Percentiles rank a stretch among this genome's conserved stretches.
Evolutionary conservation across 2,113 vertebrate species (phyloP).

Genomic region (Hippoglossus stenolepis): DNA sequence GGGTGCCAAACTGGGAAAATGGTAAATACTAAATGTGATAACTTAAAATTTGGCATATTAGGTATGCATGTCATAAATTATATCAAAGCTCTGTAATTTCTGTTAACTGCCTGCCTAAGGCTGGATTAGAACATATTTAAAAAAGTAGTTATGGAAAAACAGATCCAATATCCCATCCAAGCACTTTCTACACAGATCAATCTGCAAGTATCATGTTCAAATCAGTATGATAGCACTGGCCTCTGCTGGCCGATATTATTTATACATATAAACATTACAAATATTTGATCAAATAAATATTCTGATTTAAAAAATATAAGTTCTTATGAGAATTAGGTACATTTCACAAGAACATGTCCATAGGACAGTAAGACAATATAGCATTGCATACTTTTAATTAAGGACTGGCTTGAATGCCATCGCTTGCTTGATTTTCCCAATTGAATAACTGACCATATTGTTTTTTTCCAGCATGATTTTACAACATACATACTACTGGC

Average conservation of each 20-base stretch:
- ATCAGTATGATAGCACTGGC: neutral
- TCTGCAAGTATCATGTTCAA: neutral
- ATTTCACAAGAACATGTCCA: neutral
- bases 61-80: too few relatives aligned
- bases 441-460: constrained; percentile 22
- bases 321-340: neutral
- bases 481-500: constrained; percentile 36
- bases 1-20: neutral
- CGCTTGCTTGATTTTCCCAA: neutral
- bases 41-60: neutral
- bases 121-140: neutral
- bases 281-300: neutral
- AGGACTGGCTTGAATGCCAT: neutral
- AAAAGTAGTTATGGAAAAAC: neutral
- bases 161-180: neutral
- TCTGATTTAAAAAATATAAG: neutral
- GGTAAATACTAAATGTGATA: neutral
- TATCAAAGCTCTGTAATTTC: neutral
- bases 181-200: neutral
- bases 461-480: constrained; percentile 34
- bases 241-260: neutral
- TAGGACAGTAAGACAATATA: neutral
- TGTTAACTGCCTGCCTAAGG: neutral
- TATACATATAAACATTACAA: neutral
- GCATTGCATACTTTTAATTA: neutral